Base-by-base conservation (phyloP, 2,888 invertebrate species). In the Arenicola marina region DNA sequence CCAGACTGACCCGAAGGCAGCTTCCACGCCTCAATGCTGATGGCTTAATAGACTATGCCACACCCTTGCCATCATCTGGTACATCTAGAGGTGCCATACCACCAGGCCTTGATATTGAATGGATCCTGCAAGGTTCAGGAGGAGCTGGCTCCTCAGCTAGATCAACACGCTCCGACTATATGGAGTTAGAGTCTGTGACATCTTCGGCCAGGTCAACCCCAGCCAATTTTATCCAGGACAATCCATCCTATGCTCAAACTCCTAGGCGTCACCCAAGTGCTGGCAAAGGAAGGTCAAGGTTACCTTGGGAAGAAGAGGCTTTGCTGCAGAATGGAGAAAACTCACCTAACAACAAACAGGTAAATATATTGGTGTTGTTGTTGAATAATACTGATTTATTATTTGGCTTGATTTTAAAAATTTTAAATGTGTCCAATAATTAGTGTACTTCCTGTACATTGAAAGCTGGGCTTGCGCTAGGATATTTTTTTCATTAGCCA, bases 31-130 rank as follows among this genome's bases (percentile, higher is more conserved):
- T 89, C 32, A 89, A 88, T 62, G 82, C 86, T 18, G 90, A 92
- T 76, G 91, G 92, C 7, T 86, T 89, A 31, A 88, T 93, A 3
- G 87, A 91, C 67, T 92, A 92, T 81, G 89, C 90, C 7, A 84
- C 89, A n/a, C 87, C 88, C 70, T 84, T 89, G 57, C 88, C 88
- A 58, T 82, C 79, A 7, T 78, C 64, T 11, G 66, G 80, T 18
- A 71, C 79, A 18, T 76, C 55, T 32, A 69, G 77, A 45, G 73
- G 75, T 48, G 71, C 75, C 11, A 63, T 73, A 21, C 66, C 62
- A 58, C 70, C 70, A 58, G 78, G 89, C 51, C 87, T 89, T 7
- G 92, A 92, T 79, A 86, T 91, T 38, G 90, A 91, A 60, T 92
- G 92, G 91, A 88, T 92, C 59, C 84, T 89, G 62, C 86, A 88